Base-by-base conservation (phyloP, 2,797 vertebrate species). In the Catamblyrhynchus diadema region DNA sequence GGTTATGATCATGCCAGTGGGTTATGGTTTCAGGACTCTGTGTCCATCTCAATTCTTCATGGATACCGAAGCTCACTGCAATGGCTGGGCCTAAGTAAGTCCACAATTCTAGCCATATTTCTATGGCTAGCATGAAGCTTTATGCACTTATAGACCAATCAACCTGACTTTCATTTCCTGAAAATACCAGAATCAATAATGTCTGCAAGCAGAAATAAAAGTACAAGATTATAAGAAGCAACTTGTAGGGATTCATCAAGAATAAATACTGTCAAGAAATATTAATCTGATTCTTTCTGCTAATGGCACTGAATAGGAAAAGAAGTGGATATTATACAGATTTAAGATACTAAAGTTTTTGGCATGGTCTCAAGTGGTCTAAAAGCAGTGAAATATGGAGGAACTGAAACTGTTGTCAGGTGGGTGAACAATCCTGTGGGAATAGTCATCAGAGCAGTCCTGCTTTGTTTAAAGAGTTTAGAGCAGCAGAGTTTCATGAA, bases 61-160 rank as follows among this genome's bases (percentile, higher is more conserved):
- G 18, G 35, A 23, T 20, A 53, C 25, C 13, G 32, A 70, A 84
- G 39, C 3, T 91, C 27, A 27, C 22, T 5, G 3, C 44, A 62
- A 12, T 2, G 7, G 7, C 35, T 81, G 39, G 12, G 42, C 11
- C n/a, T 20, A 62, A 15, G 13, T 20, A 62, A 15, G 13, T 56
- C 8, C 0, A 3, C 22, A 24, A 10, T 73, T 6, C 3, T 53
- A 24, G 7, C 1, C 41, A 4, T 30, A 39, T 37, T 90, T 86
- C 47, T 41, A 41, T 50, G 48, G 48, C 17, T 51, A 41, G 35
- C 24, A 37, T 23, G 30, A 59, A 14, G 8, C 17, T 81, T 91
- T 56, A 45, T 25, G 17, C 22, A 44, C 20, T 57, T 73, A 25
- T 2, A 73, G 56, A 53, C 20, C 19, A 65, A 61, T n/a, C 21